A percentile compares a stretch with the other conserved stretches of the same genome.
Evolutionary conservation across 2,797 vertebrate species (phyloP).

Genomic region (Cossypha polioptera): DNA sequence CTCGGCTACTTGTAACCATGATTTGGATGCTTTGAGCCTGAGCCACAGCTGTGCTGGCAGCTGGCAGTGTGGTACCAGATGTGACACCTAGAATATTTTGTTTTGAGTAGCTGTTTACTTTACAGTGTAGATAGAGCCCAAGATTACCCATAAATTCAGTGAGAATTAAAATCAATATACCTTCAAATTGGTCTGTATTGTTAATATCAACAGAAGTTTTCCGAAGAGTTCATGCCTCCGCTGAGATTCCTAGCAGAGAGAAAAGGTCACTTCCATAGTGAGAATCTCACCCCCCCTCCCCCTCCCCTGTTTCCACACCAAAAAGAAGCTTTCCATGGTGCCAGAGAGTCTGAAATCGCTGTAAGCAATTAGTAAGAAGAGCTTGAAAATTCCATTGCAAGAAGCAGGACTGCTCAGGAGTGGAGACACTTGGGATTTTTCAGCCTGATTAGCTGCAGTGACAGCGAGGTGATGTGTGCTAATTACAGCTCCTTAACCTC

Average conservation of each 20-base stretch:
- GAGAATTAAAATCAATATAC: background rate
- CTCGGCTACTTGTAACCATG: background rate
- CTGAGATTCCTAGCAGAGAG: background rate
- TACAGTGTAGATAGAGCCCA: background rate
- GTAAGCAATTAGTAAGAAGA: slow-evolving; percentile 34
- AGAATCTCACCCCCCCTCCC: background rate
- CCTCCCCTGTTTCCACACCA: background rate
- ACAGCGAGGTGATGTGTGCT: slow-evolving; percentile 30
- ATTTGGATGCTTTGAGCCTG: background rate
- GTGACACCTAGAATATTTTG: background rate
- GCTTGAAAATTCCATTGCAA: slow-evolving; percentile 31
- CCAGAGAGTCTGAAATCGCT: slow-evolving; percentile 51
- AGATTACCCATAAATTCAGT: background rate
- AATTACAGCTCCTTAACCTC: slow-evolving; percentile 55
- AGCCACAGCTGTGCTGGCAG: background rate
- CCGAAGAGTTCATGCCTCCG: background rate
- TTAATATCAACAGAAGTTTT: background rate
- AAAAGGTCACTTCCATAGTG: background rate
- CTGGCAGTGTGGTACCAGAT: background rate
- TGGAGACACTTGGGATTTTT: slow-evolving; percentile 51
- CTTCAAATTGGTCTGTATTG: background rate
- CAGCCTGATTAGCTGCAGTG: slow-evolving; percentile 23
- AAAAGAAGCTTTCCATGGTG: slow-evolving; percentile 31
- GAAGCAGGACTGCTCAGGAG: slow-evolving; percentile 24
- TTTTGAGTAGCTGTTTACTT: background rate